Percentiles rank a stretch among this genome's conserved stretches.
phyloP scores from a whole-genome alignment of 53 echinoderm and acorn worm species.

The Pentamera pediparva region DNA sequence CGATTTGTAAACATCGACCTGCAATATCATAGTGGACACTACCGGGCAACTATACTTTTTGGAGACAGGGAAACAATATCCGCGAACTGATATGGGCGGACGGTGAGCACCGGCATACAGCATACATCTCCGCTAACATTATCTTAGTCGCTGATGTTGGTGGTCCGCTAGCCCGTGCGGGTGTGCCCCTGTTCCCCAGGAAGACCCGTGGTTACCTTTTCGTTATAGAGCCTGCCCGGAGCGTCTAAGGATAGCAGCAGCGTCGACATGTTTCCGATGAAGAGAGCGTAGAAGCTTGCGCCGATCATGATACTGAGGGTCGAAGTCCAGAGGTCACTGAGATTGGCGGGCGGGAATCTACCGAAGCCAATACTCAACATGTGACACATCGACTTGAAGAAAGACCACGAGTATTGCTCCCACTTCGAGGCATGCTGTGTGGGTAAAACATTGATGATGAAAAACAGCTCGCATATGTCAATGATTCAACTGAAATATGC shows the following conservation, averaged over 20 bases:
- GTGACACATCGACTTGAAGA: slow-evolving; percentile 94
- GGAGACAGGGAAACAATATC: too few relatives aligned
- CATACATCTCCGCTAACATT: too few relatives aligned
- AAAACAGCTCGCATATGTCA: too few relatives aligned
- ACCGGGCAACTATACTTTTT: too few relatives aligned
- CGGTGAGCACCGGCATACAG: too few relatives aligned
- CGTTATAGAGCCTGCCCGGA: slow-evolving; percentile 89
- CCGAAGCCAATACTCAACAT: slow-evolving; percentile 97
- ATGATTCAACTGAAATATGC: too few relatives aligned
- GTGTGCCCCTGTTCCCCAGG: background rate
- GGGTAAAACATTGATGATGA: too few relatives aligned
- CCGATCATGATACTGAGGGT: slow-evolving; percentile 87
- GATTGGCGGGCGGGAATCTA: slow-evolving; percentile 68
- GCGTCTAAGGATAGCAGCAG: slow-evolving; percentile 84
- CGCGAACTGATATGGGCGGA: too few relatives aligned
- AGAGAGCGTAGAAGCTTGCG: slow-evolving; percentile 91
- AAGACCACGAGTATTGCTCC: slow-evolving; percentile 97
- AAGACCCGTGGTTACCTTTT: slow-evolving; percentile 54
- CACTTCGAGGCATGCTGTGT: slow-evolving; percentile 76
- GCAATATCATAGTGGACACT: too few relatives aligned
- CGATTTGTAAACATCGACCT: too few relatives aligned
- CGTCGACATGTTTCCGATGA: slow-evolving; percentile 95
- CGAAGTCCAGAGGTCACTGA: slow-evolving; percentile 91
- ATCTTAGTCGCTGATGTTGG: too few relatives aligned
- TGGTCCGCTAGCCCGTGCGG: too few relatives aligned